Evolutionary conservation across 2,113 vertebrate genomes (phyloP), one percentile per base, ranked within the genome.

Genomic region (Bos taurus): DNA sequence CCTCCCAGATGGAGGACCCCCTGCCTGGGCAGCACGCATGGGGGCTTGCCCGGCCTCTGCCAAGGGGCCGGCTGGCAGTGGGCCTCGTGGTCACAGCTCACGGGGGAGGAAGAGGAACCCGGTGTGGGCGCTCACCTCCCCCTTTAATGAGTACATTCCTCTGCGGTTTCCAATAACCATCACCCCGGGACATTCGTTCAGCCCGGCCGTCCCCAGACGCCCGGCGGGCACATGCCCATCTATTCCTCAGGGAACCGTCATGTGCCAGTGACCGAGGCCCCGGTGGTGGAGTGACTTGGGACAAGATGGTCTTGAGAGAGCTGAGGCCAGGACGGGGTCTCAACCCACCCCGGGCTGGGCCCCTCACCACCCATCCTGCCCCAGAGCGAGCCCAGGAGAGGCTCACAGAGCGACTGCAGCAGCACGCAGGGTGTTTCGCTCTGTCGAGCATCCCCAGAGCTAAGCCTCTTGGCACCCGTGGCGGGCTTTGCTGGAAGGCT

Each of bases 331-430:
- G 62, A 15, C 0, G 0, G 0, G 74, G 25, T 19, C 82, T 21
- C 4, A 2, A 30, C 26, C 67, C 2, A 2, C 2, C 52, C 19
- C 5, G 0, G 52, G 40, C 5, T 7, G 36, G 46, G 86, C 36
- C 46, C 83, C 36, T 30, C 0, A 10, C 8, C 3, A 50, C 60
- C 17, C 2, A 2, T 50, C 9, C 17, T 10, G 8, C 6, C 14
- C 17, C 6, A 0, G 25, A 1, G 28, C 0, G 19, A 90, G 26
- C 25, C 23, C 13, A 36, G 52, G 52, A 25, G 81, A 36, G 80
- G 7, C 3, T n/a, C 1, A 3, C 19, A 23, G 1, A 0, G 78
- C 1, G 0, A 82, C 48, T 6, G 0, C 5, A 0, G 48, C 11
- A 7, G 33, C 52, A 3, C 1, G 0, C 21, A 21, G 52, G 52